These are phyloP conservation scores for Pagrus major DNA, from an alignment of 2,113 vertebrate genomes.

Conservation along the genomic window DNA sequence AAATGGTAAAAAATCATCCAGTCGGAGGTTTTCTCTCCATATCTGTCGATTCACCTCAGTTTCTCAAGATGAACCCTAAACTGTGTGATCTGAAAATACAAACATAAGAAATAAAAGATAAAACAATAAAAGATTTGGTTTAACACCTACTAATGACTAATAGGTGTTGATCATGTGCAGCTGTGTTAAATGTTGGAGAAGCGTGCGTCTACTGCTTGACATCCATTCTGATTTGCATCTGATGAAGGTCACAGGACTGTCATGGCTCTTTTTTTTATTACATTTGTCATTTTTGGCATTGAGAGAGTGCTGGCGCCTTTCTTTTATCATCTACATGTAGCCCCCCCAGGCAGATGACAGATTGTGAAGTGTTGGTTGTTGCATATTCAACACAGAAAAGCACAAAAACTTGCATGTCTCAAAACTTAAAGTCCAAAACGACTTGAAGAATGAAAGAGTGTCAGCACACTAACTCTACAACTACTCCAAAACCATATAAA, in stretches of 20 bases:
- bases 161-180: not conserved
- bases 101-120: not conserved
- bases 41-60: not conserved
- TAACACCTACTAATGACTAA: too few species aligned
- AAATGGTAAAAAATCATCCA: not conserved
- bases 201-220: too few species aligned
- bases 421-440: conserved; percentile 7
- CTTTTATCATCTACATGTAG: not conserved
- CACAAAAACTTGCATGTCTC: not conserved
- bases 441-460: conserved; percentile 24
- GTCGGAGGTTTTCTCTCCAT: not conserved
- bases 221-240: not conserved
- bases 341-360: not conserved
- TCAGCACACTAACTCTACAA: conserved; percentile 11
- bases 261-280: conserved; percentile 13
- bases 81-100: too few species aligned
- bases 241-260: conserved; percentile 5
- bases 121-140: too few species aligned
- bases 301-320: not conserved
- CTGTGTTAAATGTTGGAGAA: not conserved
- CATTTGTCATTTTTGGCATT: not conserved
- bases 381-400: not conserved
- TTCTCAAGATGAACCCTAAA: not conserved
- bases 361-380: not conserved
- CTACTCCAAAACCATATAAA: not conserved